phyloP scores from a whole-genome alignment of 2,888 invertebrate genomes.

The Masnerella sp. region DNA sequence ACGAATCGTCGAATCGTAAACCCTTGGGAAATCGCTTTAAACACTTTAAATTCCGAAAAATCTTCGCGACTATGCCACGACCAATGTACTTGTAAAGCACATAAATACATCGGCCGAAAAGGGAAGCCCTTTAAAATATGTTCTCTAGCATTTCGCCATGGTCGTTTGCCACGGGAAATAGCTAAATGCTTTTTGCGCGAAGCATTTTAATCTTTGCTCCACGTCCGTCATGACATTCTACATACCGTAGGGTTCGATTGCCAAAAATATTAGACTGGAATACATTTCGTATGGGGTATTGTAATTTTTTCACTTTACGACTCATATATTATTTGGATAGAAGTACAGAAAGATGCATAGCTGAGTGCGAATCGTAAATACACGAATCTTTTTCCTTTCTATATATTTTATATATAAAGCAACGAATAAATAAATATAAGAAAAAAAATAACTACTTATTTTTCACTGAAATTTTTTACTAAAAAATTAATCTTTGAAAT shows the following conservation, averaged over 20 bases:
- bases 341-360: conserved; percentile 18
- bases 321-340: conserved; percentile 23
- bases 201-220: conserved; percentile 77
- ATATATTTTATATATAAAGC: too few species aligned
- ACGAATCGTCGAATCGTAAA: conserved; percentile 67
- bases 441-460: too few species aligned
- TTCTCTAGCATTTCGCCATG: conserved; percentile 75
- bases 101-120: conserved; percentile 74
- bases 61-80: conserved; percentile 60
- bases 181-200: conserved; percentile 78
- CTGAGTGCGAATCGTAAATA: conserved; percentile 42
- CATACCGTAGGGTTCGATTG: conserved; percentile 50
- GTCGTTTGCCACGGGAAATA: conserved; percentile 78
- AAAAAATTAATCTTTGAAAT: too few species aligned
- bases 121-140: conserved; percentile 77
- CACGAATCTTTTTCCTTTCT: too few species aligned
- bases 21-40: conserved; percentile 77
- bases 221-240: conserved; percentile 62
- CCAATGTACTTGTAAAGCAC: conserved; percentile 63
- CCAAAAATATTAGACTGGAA: conserved; percentile 43
- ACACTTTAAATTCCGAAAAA: conserved; percentile 75
- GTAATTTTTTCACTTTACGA: conserved; percentile 51
- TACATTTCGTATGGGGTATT: conserved; percentile 46
- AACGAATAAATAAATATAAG: conserved; percentile 47
- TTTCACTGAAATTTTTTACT: too few species aligned